A percentile compares a stretch with the other conserved stretches of the same genome.
phyloP scores from a whole-genome alignment of 1,140 invertebrate species.

The Drosophila prosaltans region DNA sequence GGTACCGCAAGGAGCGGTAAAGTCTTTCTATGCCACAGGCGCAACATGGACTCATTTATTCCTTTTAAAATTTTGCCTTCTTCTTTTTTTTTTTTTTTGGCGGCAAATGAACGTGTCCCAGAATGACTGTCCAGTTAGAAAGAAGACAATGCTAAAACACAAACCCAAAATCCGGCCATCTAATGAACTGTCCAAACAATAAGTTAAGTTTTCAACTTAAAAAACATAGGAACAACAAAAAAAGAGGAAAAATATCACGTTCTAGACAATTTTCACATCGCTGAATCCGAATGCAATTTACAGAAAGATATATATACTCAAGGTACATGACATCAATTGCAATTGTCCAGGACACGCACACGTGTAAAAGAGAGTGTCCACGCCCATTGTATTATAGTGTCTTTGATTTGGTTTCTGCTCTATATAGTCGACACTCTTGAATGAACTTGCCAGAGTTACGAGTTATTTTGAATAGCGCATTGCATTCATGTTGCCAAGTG shows the following conservation, averaged over 20 bases:
- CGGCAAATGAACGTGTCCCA: slow-evolving; percentile 67
- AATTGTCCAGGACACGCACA: slow-evolving; percentile 48
- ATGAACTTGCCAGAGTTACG: slow-evolving; percentile 59
- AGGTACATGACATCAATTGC: slow-evolving; percentile 73
- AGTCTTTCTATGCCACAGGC: slow-evolving; percentile 46
- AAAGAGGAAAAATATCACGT: slow-evolving; percentile 58
- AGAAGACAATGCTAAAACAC: slow-evolving; percentile 31
- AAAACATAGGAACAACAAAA: slow-evolving; percentile 21
- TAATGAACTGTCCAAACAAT: slow-evolving; percentile 76
- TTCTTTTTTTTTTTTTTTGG: slow-evolving; percentile 40
- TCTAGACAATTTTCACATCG: slow-evolving; percentile 69
- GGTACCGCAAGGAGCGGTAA: slow-evolving; percentile 62
- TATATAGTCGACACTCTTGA: slow-evolving; percentile 43
- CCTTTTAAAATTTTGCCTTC: neutral
- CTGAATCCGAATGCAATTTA: slow-evolving; percentile 51
- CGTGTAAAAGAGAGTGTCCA: slow-evolving; percentile 36
- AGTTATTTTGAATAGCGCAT: slow-evolving; percentile 71
- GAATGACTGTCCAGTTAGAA: slow-evolving; percentile 25
- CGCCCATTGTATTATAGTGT: slow-evolving; percentile 50
- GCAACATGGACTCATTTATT: slow-evolving; percentile 11
- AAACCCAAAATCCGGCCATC: slow-evolving; percentile 37
- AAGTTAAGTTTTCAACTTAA: slow-evolving; percentile 42
- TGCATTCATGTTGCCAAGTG: slow-evolving; percentile 45
- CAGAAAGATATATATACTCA: slow-evolving; percentile 21
- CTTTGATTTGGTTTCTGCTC: slow-evolving; percentile 17